Percentiles rank a stretch among this genome's conserved stretches.
These are phyloP conservation scores for Perca flavescens DNA, from an alignment of 2,113 vertebrate genomes.

Conservation along the genomic window DNA sequence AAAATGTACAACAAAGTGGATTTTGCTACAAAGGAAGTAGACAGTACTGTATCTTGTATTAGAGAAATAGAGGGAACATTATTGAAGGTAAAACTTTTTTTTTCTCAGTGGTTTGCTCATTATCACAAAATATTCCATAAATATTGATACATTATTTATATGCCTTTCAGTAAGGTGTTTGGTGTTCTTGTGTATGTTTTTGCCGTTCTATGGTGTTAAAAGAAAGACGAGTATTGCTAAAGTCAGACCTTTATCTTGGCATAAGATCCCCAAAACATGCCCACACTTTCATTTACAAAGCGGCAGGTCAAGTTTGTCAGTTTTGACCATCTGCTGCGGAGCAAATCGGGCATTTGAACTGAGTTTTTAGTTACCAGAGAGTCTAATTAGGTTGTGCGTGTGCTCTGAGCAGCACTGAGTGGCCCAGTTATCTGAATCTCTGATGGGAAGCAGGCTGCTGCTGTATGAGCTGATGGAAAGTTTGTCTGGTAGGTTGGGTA, in stretches of 20 bases:
- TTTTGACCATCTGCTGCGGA: conserved; percentile 21
- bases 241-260: not conserved
- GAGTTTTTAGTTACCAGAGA: not conserved
- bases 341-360: conserved; percentile 4
- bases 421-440: conserved; percentile 1
- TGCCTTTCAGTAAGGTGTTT: not conserved
- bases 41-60: not conserved
- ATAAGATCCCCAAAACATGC: not conserved
- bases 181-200: not conserved
- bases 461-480: not conserved
- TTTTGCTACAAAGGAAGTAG: not conserved
- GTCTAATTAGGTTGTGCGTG: conserved; percentile 24
- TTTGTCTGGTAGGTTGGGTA: too few relatives aligned
- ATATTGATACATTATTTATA: not conserved
- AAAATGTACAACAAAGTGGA: not conserved
- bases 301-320: not conserved
- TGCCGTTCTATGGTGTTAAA: too few relatives aligned
- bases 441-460: not conserved
- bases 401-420: not conserved
- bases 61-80: not conserved
- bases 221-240: not conserved
- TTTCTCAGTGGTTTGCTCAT: not conserved
- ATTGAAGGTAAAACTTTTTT: not conserved
- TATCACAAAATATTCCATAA: not conserved
- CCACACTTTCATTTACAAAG: not conserved